Evolutionary conservation across 2,113 vertebrate genomes (phyloP).

Genomic region (Gymnocephalus cernua): DNA sequence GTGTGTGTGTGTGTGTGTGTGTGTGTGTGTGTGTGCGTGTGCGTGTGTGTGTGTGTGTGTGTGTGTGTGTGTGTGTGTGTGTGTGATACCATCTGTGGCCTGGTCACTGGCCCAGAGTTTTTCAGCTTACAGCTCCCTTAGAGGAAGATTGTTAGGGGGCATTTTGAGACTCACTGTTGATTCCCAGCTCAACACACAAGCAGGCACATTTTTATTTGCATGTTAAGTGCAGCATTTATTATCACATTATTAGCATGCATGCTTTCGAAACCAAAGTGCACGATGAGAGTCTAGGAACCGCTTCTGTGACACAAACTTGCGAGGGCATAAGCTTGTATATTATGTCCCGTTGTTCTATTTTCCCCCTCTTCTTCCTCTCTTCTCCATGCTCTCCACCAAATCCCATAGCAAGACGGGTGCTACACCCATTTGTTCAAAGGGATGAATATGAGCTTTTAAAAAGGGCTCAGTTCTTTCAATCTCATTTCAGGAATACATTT

Average conservation of each 20-base stretch:
- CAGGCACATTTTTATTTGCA: slow-evolving; percentile 7
- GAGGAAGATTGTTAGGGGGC: slow-evolving; percentile 63
- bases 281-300: background rate
- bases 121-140: slow-evolving; percentile 64
- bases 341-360: slow-evolving; percentile 6
- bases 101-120: slow-evolving; percentile 69
- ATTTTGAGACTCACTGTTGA: slow-evolving; percentile 59
- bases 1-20: slow-evolving; percentile 35
- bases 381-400: slow-evolving; percentile 3
- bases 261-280: background rate
- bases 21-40: slow-evolving; percentile 52
- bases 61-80: slow-evolving; percentile 31
- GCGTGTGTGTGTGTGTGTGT: slow-evolving; percentile 45
- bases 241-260: background rate
- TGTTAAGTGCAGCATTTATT: background rate
- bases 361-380: background rate
- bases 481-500: slow-evolving; percentile 32
- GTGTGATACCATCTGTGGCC: slow-evolving; percentile 75
- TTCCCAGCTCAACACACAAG: slow-evolving; percentile 25
- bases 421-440: slow-evolving; percentile 56
- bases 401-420: slow-evolving; percentile 23
- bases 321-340: background rate
- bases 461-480: slow-evolving; percentile 42
- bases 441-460: slow-evolving; percentile 61
- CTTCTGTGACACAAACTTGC: background rate